Evolutionary conservation across 2,888 invertebrate genomes (phyloP), one percentile per base, ranked within the genome.

Genomic region (Meteorus cinctellus): DNA sequence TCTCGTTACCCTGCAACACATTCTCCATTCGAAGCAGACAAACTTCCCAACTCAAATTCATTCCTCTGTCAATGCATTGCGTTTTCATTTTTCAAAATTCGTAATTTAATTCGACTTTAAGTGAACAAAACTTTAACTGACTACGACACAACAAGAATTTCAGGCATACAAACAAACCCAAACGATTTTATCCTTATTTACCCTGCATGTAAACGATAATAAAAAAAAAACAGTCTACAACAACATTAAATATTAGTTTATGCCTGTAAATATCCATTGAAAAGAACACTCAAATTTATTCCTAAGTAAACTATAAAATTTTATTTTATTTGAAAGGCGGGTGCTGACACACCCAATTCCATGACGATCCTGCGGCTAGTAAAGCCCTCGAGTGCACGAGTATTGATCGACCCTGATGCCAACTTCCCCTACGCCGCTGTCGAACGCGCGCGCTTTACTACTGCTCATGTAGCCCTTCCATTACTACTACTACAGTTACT

Each of bases 341-440:
- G 72, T 68, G 66, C 76, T 69, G 77, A 73, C 48, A 70, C 74
- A 74, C 74, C 60, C 72, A 51, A 69, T 62, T 67, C 59, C 19
- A 66, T 73, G 71, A 72, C 73, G 77, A 78, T 73, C 76, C 77
- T 75, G 77, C 77, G 76, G 68, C 68, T 77, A 65, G 72, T 75
- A 72, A 67, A 71, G 67, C 48, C 74, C 81, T 83, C 78, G 82
- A 83, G 86, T 87, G 84, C 86, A 84, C 84, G 82, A 86, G 86
- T 88, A 88, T 88, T 88, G 88, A 88, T 88, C 86, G 82, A 81
- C 59, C 62, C 69, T 69, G 24, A 45, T 71, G n/a, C 27, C 14
- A 51, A 51, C 36, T 70, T 71, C 34, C 78, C 65, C 59, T 36
- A 51, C 62, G 65, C 66, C 19, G 66, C 60, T 70, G 45, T 31